Percentiles rank a stretch among this genome's conserved stretches.
phyloP scores from a whole-genome alignment of 1,140 invertebrate genomes.

The Thalassaphorura encarpata region DNA sequence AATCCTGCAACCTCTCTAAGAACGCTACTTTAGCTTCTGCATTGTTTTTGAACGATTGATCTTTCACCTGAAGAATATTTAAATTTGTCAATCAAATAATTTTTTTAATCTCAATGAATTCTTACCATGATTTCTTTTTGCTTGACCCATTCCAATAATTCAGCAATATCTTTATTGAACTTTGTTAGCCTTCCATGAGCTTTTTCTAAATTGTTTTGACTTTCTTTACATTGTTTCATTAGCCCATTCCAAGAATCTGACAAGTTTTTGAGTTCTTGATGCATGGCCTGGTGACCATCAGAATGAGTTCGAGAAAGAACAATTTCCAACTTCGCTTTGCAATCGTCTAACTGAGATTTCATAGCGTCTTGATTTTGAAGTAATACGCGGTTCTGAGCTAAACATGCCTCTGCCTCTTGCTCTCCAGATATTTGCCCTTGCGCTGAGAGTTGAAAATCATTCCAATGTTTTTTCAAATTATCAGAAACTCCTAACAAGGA shows the following conservation, averaged over 20 bases:
- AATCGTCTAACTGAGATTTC: conserved; percentile 56
- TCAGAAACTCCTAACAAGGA: conserved; percentile 60
- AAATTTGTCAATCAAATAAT: no score
- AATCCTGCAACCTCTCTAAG: conserved; percentile 61
- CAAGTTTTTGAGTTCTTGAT: conserved; percentile 59
- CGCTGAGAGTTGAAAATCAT: conserved; percentile 51
- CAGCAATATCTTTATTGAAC: conserved; percentile 64
- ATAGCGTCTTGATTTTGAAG: conserved; percentile 60
- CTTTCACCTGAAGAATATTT: no score
- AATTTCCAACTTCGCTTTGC: conserved; percentile 57
- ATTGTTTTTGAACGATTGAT: conserved; percentile 77
- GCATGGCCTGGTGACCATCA: conserved; percentile 60
- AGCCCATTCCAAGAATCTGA: conserved; percentile 67
- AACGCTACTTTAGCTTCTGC: conserved; percentile 69
- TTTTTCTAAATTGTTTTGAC: conserved; percentile 40
- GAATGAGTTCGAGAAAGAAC: conserved; percentile 67
- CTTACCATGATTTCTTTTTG: conserved; percentile 67
- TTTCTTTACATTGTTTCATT: conserved; percentile 53
- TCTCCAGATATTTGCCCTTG: conserved; percentile 61
- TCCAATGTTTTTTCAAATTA: conserved; percentile 59
- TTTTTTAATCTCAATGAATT: no score
- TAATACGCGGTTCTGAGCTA: conserved; percentile 63
- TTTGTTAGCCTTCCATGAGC: conserved; percentile 64
- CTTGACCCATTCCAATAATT: conserved; percentile 70
- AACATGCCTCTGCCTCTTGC: conserved; percentile 61